These are phyloP conservation scores for Eremophila alpestris DNA, from an alignment of 2,797 vertebrate species.

Conservation along the genomic window DNA sequence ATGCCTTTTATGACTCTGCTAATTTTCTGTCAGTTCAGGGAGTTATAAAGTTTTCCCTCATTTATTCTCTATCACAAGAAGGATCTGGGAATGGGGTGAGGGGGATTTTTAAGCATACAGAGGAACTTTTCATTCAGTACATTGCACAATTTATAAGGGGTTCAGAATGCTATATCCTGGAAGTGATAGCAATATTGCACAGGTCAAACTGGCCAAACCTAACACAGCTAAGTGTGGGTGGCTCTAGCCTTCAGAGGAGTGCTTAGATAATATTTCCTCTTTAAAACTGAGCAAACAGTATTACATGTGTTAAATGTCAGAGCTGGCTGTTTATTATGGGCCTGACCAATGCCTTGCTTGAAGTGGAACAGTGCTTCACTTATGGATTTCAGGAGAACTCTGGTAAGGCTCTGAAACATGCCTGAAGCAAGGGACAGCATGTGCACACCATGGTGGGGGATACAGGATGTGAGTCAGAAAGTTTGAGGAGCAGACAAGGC, in stretches of 20 bases:
- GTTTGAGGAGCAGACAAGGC: not conserved
- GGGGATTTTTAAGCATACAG: slow-evolving; percentile 3
- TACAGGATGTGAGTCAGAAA: slow-evolving; percentile 1
- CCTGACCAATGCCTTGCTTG: not conserved
- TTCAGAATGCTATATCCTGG: slow-evolving; percentile 58
- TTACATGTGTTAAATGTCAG: slow-evolving; percentile 23
- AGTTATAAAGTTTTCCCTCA: slow-evolving; percentile 47
- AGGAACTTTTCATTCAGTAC: slow-evolving; percentile 64
- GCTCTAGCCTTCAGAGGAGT: slow-evolving; percentile 44
- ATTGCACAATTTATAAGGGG: slow-evolving; percentile 23
- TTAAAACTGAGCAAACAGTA: not conserved
- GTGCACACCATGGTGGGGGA: not conserved
- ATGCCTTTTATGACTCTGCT: slow-evolving; percentile 51
- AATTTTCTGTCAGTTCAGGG: slow-evolving; percentile 73
- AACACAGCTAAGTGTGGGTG: slow-evolving; percentile 57
- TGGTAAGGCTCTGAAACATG: not conserved
- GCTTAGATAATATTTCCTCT: slow-evolving; percentile 43
- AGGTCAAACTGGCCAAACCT: slow-evolving; percentile 47
- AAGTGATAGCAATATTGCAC: slow-evolving; percentile 59
- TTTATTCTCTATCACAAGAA: slow-evolving; percentile 46
- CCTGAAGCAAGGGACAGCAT: not conserved
- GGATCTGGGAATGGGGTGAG: not conserved
- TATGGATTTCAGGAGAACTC: not conserved
- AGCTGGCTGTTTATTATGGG: not conserved
- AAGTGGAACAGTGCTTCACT: not conserved